Evolutionary conservation across 35 echinoderm and acorn worm species (phyloP).

Genomic region (Ophiothrix spiculata): DNA sequence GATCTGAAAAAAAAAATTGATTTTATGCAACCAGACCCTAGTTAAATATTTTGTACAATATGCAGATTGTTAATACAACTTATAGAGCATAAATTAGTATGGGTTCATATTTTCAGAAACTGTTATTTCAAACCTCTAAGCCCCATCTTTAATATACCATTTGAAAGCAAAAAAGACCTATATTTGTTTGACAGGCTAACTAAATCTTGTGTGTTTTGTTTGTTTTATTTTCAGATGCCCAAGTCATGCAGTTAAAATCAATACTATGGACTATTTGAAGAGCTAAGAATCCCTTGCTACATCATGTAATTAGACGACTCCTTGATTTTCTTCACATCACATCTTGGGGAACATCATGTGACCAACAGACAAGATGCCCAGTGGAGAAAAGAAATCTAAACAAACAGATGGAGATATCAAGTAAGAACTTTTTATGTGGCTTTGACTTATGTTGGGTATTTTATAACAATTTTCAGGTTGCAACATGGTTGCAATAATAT

Average conservation of each 20-base stretch:
- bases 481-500: too few relatives aligned
- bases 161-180: not conserved
- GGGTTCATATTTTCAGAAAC: too few relatives aligned
- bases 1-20: too few relatives aligned
- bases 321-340: not conserved
- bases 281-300: not conserved
- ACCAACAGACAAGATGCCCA: slow-evolving; percentile 30
- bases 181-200: not conserved
- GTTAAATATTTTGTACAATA: too few relatives aligned
- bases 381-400: slow-evolving; percentile 44
- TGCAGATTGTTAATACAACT: too few relatives aligned
- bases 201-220: not conserved
- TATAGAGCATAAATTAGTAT: too few relatives aligned
- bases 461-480: too few relatives aligned
- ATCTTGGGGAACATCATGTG: slow-evolving; percentile 15
- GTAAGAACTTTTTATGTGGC: not conserved
- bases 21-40: too few relatives aligned
- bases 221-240: not conserved
- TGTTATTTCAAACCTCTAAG: too few relatives aligned
- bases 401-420: not conserved
- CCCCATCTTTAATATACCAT: too few relatives aligned
- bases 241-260: not conserved
- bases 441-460: not conserved
- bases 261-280: not conserved
- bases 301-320: not conserved